Conservation (phyloP, 2,113 vertebrate species). For the Scopus umbretta region DNA sequence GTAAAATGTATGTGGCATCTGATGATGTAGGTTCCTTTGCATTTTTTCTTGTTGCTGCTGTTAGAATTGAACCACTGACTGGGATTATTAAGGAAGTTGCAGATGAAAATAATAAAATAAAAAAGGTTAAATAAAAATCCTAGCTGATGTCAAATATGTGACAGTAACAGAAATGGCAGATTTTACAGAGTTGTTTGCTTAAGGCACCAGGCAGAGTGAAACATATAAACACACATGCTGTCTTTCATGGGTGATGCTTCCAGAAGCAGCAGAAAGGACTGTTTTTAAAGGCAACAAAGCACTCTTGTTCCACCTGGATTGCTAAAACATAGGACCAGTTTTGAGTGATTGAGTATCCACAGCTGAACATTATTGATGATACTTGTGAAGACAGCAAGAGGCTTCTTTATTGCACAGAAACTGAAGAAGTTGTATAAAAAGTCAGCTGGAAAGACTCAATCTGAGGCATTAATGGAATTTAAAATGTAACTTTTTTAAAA, state of each 20-base stretch:
- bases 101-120: neutral
- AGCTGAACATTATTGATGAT: neutral
- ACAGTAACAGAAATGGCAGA: neutral
- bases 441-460: constrained; percentile 15
- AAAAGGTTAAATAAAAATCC: neutral
- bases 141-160: neutral
- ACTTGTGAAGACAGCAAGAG: neutral
- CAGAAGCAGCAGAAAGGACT: neutral
- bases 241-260: neutral
- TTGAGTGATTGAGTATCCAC: neutral
- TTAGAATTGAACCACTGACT: neutral
- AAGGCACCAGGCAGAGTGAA: neutral
- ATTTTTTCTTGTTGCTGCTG: neutral
- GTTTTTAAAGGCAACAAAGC: neutral
- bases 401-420: neutral
- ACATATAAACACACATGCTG: neutral
- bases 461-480: neutral
- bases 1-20: neutral
- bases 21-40: neutral
- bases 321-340: neutral
- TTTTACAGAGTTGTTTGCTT: neutral
- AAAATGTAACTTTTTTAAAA: neutral
- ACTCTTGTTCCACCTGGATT: neutral
- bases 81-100: neutral
- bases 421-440: neutral